Conservation (phyloP, 2,888 invertebrate genomes). For the Epirrita christyi region DNA sequence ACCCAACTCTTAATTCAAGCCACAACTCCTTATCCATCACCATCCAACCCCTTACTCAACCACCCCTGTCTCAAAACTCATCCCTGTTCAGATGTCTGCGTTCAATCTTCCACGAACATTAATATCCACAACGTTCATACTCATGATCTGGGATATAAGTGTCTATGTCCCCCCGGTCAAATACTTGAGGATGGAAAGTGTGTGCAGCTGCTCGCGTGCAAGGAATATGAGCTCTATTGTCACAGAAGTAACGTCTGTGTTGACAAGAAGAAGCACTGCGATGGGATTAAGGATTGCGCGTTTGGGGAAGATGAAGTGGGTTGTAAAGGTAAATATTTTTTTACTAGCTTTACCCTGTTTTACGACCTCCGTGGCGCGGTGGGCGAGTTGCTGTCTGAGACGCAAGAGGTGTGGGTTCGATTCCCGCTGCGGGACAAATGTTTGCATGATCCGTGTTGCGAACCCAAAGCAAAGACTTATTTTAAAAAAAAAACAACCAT, state of each 20-base stretch:
- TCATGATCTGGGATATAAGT: conserved; percentile 55
- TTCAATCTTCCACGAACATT: conserved; percentile 64
- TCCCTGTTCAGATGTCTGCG: conserved; percentile 90
- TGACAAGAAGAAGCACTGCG: conserved; percentile 64
- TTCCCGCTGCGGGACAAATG: no score
- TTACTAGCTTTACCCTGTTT: not conserved
- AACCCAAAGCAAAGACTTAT: no score
- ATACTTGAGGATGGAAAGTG: conserved; percentile 84
- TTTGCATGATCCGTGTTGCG: no score
- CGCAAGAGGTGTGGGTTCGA: no score
- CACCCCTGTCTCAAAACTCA: conserved; percentile 87
- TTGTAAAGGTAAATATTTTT: conserved; percentile 63
- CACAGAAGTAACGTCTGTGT: conserved; percentile 76
- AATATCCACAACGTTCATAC: conserved; percentile 27
- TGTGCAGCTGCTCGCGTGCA: conserved; percentile 75
- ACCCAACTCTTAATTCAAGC: conserved; percentile 65
- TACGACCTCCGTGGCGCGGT: no score
- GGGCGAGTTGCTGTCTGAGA: no score
- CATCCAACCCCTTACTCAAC: conserved; percentile 44
- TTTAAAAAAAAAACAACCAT: no score
- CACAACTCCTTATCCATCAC: conserved; percentile 44
- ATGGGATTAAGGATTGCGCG: conserved; percentile 80
- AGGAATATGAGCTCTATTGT: conserved; percentile 74
- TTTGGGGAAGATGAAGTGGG: conserved; percentile 83
- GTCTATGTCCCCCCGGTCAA: conserved; percentile 89